phyloP scores from a whole-genome alignment of 1,140 invertebrate species.

The Lasioglossum albipes region DNA sequence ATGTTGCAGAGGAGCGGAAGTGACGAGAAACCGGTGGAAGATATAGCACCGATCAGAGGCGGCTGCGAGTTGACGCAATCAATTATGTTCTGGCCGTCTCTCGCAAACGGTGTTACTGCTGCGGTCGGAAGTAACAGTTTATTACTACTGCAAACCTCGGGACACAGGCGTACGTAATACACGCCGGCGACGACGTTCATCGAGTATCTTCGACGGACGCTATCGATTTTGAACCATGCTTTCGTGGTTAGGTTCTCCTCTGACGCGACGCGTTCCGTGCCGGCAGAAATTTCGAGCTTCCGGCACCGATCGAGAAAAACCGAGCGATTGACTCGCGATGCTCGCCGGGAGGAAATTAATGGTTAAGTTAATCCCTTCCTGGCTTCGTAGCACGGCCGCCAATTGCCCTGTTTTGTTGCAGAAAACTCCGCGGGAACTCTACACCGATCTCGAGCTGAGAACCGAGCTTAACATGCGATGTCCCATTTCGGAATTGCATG shows the following conservation, averaged over 20 bases:
- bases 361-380: too few species aligned
- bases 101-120: conserved; percentile 48
- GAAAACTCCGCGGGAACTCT: too few species aligned
- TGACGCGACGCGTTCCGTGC: background rate
- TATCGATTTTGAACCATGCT: background rate
- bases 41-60: conserved; percentile 39
- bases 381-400: too few species aligned
- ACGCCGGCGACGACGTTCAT: conserved; percentile 5
- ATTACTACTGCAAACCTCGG: conserved; percentile 49
- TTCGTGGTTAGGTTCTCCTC: background rate
- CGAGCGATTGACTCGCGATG: background rate
- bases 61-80: conserved; percentile 39
- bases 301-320: background rate
- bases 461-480: too few species aligned
- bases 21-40: conserved; percentile 22
- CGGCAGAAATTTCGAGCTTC: background rate
- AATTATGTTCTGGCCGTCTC: conserved; percentile 48
- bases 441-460: too few species aligned
- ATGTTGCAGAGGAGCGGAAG: conserved; percentile 25
- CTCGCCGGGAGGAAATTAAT: background rate
- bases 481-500: too few species aligned
- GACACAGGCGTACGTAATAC: conserved; percentile 22
- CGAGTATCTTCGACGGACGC: background rate
- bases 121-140: conserved; percentile 56
- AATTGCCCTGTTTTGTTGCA: too few species aligned